Percentiles rank a stretch among this genome's conserved stretches.
phyloP scores from a whole-genome alignment of 2,888 invertebrate genomes.

The Thereva unica region DNA sequence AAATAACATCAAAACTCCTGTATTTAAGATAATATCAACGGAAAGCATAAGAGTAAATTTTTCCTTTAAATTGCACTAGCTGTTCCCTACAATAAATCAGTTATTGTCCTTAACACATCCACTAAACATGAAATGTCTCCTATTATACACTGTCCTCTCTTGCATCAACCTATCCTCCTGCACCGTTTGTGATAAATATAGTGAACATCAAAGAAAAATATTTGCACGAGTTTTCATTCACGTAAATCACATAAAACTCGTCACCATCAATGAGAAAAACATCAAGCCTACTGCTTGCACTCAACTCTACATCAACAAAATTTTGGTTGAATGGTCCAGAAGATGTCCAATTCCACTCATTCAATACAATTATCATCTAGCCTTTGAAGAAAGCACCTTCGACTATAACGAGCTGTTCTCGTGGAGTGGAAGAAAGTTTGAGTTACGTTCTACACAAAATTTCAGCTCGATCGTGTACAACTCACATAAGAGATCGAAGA shows the following conservation, averaged over 20 bases:
- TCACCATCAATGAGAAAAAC: conserved; percentile 14
- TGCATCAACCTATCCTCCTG: not conserved
- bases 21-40: too few relatives aligned
- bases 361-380: not conserved
- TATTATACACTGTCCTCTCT: too few relatives aligned
- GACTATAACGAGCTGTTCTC: conserved; percentile 32
- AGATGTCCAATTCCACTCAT: conserved; percentile 8
- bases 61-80: too few relatives aligned
- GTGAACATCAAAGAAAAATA: conserved; percentile 4
- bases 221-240: not conserved
- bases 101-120: too few relatives aligned
- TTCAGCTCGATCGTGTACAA: conserved; percentile 14
- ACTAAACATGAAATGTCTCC: too few relatives aligned
- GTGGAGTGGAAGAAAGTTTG: conserved; percentile 36
- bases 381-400: conserved; percentile 30
- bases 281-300: not conserved
- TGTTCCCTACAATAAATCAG: too few relatives aligned
- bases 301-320: not conserved
- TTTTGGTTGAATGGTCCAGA: conserved; percentile 3
- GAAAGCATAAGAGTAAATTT: too few relatives aligned
- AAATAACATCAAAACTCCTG: too few relatives aligned
- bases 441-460: conserved; percentile 24
- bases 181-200: not conserved
- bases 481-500: conserved; percentile 5
- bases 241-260: conserved; percentile 15